These are phyloP conservation scores for Yponomeuta evonymella DNA, from an alignment of 2,888 invertebrate genomes.

Conservation along the genomic window DNA sequence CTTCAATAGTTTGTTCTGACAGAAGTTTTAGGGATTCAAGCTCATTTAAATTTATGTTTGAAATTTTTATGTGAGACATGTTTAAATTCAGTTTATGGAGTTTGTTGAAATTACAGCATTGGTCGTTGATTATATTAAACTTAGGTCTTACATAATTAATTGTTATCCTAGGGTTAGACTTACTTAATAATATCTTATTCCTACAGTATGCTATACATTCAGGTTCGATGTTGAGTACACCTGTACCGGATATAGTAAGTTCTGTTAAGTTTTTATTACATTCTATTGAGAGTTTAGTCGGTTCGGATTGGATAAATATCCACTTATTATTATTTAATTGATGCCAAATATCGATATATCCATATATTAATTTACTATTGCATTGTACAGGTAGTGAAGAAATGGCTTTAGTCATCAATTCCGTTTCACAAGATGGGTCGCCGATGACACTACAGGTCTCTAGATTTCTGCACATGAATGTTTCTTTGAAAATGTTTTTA, in stretches of 20 bases:
- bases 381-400: background rate
- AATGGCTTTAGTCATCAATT: background rate
- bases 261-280: background rate
- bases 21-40: no score
- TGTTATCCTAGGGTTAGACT: no score
- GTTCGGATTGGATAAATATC: background rate
- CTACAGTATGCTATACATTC: no score
- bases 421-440: background rate
- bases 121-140: no score
- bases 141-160: no score
- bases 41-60: no score
- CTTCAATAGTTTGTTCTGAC: no score
- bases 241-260: constrained; percentile 2
- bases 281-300: background rate
- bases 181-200: no score
- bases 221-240: background rate
- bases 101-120: no score
- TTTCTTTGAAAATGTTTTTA: background rate
- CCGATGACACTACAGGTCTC: background rate
- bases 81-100: no score
- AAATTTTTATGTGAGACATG: no score
- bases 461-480: background rate
- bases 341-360: background rate
- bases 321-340: background rate
- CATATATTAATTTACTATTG: background rate